phyloP scores from a whole-genome alignment of 1,140 invertebrate species.

The Holotrichia oblita region DNA sequence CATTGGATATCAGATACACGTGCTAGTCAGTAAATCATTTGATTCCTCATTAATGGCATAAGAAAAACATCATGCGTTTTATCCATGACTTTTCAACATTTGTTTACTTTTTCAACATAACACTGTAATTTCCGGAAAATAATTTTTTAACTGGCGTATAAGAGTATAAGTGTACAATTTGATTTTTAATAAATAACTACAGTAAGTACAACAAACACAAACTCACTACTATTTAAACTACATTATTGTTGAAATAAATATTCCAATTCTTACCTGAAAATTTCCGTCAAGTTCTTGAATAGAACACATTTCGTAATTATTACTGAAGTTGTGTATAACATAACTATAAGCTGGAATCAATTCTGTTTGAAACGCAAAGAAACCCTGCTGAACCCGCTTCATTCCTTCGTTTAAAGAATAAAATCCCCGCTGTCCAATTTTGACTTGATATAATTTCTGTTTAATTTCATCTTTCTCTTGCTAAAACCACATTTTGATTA shows the following conservation, averaged over 20 bases:
- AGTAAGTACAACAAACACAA: no score
- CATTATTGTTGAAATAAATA: background rate
- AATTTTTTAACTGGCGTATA: no score
- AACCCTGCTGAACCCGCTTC: constrained; percentile 49
- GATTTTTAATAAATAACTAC: no score
- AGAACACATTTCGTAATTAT: constrained; percentile 54
- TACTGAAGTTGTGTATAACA: constrained; percentile 49
- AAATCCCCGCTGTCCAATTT: constrained; percentile 47
- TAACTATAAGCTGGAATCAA: constrained; percentile 47
- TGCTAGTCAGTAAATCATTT: no score
- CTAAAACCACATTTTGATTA: background rate
- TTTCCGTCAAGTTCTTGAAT: constrained; percentile 51
- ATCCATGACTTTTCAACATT: no score
- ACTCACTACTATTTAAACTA: background rate
- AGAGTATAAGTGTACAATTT: no score
- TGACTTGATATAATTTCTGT: constrained; percentile 47
- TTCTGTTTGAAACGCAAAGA: constrained; percentile 53
- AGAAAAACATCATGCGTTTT: no score
- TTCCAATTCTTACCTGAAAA: constrained; percentile 41
- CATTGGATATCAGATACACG: no score
- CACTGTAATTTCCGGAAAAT: no score
- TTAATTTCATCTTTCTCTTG: background rate
- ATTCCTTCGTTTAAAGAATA: constrained; percentile 49
- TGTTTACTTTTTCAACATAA: no score
- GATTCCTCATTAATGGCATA: no score